Percentiles rank a stretch among this genome's conserved stretches.
These are phyloP conservation scores for Oscheius sp. DNA, from an alignment of 2,888 invertebrate genomes.

Conservation along the genomic window DNA sequence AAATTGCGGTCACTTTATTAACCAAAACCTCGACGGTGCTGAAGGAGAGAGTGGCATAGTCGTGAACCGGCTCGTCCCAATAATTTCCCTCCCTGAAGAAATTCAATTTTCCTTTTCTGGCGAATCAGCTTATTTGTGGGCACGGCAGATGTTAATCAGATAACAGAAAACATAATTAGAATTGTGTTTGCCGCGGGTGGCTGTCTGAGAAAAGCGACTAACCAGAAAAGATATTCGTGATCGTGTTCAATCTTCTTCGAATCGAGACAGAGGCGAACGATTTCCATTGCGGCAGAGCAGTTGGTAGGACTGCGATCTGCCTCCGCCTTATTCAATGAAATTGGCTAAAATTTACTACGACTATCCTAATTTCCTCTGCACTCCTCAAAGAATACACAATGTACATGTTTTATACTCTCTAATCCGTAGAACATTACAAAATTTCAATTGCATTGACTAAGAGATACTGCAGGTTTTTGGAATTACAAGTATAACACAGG, in stretches of 20 bases:
- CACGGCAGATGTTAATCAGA: not conserved
- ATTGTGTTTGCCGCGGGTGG: not conserved
- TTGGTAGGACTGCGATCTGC: not conserved
- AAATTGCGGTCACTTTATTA: constrained; percentile 37
- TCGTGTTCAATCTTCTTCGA: not conserved
- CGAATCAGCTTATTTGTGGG: not conserved
- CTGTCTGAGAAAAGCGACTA: not conserved
- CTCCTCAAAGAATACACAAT: too few species aligned
- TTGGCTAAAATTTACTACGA: too few species aligned
- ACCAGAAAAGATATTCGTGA: constrained; percentile 13
- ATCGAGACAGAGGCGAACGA: constrained; percentile 9
- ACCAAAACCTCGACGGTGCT: constrained; percentile 35
- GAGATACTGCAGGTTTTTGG: constrained; percentile 6
- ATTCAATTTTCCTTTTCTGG: not conserved
- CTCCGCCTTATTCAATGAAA: too few species aligned
- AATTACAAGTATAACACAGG: not conserved
- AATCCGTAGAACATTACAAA: not conserved
- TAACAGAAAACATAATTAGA: not conserved
- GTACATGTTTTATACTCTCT: not conserved
- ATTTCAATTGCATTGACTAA: constrained; percentile 1
- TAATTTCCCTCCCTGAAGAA: constrained; percentile 58
- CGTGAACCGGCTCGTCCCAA: constrained; percentile 58
- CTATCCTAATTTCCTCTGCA: too few species aligned
- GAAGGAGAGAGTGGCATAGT: constrained; percentile 51
- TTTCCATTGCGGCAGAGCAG: not conserved